Base-by-base conservation (phyloP, 2,797 vertebrate species). In the Oceanodroma leucorhoa region DNA sequence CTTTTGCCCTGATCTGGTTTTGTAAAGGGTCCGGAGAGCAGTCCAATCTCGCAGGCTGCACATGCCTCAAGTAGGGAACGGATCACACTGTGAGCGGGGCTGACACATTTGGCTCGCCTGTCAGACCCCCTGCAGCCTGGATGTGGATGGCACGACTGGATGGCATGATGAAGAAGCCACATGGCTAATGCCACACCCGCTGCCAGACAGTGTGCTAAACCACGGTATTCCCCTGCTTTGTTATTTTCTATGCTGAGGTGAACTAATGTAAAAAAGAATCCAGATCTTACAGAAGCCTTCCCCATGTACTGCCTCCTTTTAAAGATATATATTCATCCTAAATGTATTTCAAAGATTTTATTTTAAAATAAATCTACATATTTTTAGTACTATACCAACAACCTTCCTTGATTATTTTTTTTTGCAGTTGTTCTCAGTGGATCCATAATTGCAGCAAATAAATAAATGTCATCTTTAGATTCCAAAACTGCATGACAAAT, bases 361-460 rank as follows among this genome's bases (percentile, higher is more conserved):
- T 64, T 27, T 65, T 86, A 48, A 93, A 95, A 83, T 61, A 93
- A 91, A 79, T 29, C 3, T 1, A 48, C 5, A 2, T 55, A 26
- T 58, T 75, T 87, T 91, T 55, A 78, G 23, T 76, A 86, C 8
- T 61, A 22, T 81, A 50, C 75, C 53, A 60, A 41, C 3, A 30
- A 83, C 62, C 82, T 94, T 93, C 6, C 14, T 90, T 12, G 20
- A 17, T 14, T 6, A 41, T 90, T 92, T 46, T 46, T 72, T 90
- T 67, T 32, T 75, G 40, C 20, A 34, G 41, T 66, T 89, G 70
- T 66, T 90, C 62, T 21, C 43, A 83, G 80, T 60, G 65, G 70
- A 73, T 91, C n/a, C 71, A 45, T 94, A 92, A 87, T 83, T 79
- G 88, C 62, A 94, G 51, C 50, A 96, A 96, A 96, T 85, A 81